These are phyloP conservation scores for Myanophis thanlyinensis DNA, from an alignment of 2,113 vertebrate species.

Conservation along the genomic window DNA sequence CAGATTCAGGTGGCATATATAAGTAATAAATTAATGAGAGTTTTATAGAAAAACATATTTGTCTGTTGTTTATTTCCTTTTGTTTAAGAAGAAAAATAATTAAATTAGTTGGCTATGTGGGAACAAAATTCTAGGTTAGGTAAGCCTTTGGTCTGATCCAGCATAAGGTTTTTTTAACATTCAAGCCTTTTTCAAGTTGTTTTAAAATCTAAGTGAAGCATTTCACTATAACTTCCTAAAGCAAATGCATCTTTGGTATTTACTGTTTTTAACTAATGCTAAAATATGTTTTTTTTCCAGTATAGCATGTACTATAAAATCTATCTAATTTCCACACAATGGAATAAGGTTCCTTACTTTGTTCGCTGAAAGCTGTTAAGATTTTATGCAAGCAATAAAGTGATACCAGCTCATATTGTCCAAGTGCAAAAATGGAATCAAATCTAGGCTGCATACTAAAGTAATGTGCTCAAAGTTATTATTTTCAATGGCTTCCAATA, in stretches of 20 bases:
- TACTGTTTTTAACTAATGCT: not conserved
- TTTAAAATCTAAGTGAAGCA: not conserved
- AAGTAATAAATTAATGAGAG: not conserved
- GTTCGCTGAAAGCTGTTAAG: slow-evolving; percentile 44
- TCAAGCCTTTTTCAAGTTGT: not conserved
- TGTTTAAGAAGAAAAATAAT: not conserved
- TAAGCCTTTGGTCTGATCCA: not conserved
- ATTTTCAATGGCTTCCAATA: slow-evolving; percentile 25
- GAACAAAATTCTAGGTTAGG: not conserved
- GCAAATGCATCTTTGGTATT: not conserved
- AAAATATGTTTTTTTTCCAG: slow-evolving; percentile 36
- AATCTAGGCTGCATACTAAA: not conserved
- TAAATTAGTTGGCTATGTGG: not conserved
- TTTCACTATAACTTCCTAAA: not conserved
- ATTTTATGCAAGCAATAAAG: slow-evolving; percentile 39
- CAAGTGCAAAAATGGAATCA: slow-evolving; percentile 25
- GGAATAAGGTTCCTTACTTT: slow-evolving; percentile 42
- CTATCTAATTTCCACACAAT: slow-evolving; percentile 43
- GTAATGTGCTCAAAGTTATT: slow-evolving; percentile 33
- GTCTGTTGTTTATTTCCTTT: not conserved
- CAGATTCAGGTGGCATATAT: not conserved
- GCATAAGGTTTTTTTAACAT: not conserved
- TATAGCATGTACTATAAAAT: slow-evolving; percentile 22
- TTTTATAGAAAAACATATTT: not conserved
- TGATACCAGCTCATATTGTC: slow-evolving; percentile 30